Conservation (phyloP, 2,113 vertebrate species). For the Brachirus orientalis region DNA sequence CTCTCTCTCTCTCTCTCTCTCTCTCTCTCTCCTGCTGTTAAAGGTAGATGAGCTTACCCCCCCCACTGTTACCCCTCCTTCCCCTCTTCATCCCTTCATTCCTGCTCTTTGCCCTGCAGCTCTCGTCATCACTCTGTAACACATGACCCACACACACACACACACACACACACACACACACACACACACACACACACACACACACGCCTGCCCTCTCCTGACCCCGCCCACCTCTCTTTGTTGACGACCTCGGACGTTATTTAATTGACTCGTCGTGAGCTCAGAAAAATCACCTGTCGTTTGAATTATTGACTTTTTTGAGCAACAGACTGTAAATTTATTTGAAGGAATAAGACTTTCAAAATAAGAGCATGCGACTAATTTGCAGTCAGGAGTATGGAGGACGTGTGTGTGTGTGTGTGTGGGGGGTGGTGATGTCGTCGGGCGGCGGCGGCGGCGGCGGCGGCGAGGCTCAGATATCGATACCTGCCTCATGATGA, state of each 20-base stretch:
- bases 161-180: neutral
- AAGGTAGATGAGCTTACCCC: conserved; percentile 49
- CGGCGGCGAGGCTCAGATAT: conserved; percentile 92
- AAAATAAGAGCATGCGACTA: too few relatives aligned
- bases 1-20: neutral
- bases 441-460: conserved; percentile 89
- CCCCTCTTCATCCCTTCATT: conserved; percentile 37
- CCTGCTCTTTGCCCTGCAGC: conserved; percentile 49
- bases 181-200: conserved; percentile 1
- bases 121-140: conserved; percentile 21
- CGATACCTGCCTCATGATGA: conserved; percentile 92
- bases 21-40: conserved; percentile 33
- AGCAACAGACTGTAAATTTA: too few relatives aligned
- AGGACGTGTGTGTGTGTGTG: too few relatives aligned
- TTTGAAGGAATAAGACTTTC: too few relatives aligned
- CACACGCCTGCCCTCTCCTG: neutral
- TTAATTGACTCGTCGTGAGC: too few relatives aligned
- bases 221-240: conserved; percentile 6
- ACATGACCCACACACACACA: conserved; percentile 7
- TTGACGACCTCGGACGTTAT: neutral
- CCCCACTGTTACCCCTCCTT: conserved; percentile 42
- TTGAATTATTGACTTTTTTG: too few relatives aligned
- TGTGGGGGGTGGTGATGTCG: neutral
- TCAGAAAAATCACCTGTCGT: too few relatives aligned
- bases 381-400: too few relatives aligned